Conservation (phyloP, 2,888 invertebrate species). For the Coremacera marginata region DNA sequence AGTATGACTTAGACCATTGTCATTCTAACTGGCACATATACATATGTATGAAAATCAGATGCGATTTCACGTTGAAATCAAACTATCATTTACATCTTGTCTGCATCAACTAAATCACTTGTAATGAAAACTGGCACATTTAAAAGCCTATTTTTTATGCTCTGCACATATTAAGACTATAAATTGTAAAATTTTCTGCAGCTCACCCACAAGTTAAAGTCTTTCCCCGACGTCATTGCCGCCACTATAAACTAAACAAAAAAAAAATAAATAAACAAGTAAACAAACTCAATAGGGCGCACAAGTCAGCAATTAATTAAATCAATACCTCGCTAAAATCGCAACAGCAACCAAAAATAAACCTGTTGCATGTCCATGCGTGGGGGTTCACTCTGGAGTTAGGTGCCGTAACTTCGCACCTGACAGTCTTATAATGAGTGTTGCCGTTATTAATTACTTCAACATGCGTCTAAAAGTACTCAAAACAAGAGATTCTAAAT, state of each 20-base stretch:
- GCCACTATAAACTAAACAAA: neutral
- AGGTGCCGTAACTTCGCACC: neutral
- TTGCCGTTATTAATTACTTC: neutral
- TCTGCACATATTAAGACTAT: neutral
- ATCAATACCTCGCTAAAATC: slow-evolving; percentile 9
- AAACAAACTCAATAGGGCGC: slow-evolving; percentile 22
- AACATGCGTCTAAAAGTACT: neutral
- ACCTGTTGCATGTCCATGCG: neutral
- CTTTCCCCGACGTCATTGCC: neutral
- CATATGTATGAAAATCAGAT: no score
- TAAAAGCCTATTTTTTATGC: neutral
- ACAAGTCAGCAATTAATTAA: slow-evolving; percentile 19
- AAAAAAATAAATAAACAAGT: neutral
- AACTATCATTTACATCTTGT: neutral
- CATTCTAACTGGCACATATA: no score
- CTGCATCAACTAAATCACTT: neutral
- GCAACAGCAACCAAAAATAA: neutral
- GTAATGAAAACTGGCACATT: neutral
- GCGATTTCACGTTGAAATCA: neutral
- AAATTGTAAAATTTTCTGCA: no score
- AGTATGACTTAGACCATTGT: no score
- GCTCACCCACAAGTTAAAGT: neutral
- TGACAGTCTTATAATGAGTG: slow-evolving; percentile 1
- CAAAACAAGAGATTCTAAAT: neutral
- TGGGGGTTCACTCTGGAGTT: slow-evolving; percentile 6